Percentiles rank a stretch among this genome's conserved stretches.
These are phyloP conservation scores for Ovis aries DNA, from an alignment of 2,113 vertebrate species.

Conservation along the genomic window ARS-UI_Ramb_v3.0 NC_056056.1:70175001-70175500, in stretches of 20 bases:
- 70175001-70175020: accelerated
- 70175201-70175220: not conserved
- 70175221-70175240: not conserved
- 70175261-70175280: not conserved
- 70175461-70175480: not conserved
- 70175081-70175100: not conserved
- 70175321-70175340: not conserved
- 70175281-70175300: not conserved
- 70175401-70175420: not conserved
- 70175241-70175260: not conserved
- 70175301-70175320: not conserved
- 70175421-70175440: not conserved
- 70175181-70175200: not conserved
- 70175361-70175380: not conserved
- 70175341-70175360: not conserved
- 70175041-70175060: not conserved
- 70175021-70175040: not conserved
- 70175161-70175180: not conserved
- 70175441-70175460: not conserved
- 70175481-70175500: not conserved
- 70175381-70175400: not conserved
- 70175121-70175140: not conserved
- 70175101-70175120: not conserved
- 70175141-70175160: not conserved
- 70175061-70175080: not conserved